Base-by-base conservation (phyloP, 2,888 invertebrate species). In the Penaeus monodon region DNA sequence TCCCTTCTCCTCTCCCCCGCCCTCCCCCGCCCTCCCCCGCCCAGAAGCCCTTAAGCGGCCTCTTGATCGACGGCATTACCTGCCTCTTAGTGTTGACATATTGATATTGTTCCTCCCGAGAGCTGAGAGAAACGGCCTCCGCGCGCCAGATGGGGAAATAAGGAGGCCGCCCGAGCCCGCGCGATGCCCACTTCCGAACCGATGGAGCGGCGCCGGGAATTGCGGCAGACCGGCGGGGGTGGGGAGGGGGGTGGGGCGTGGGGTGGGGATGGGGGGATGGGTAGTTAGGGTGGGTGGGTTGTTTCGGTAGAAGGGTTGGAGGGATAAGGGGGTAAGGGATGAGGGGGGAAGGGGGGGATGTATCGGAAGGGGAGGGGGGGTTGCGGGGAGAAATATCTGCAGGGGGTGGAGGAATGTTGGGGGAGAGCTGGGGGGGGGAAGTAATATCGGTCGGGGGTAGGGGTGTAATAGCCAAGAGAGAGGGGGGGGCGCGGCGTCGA, bases 61-160 rank as follows among this genome's bases (percentile, higher is more conserved):
- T n/a, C 49, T 70, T 84, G 84, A 84, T 57, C 66, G 63, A 84
- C 84, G 68, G 33, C 84, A 78, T 78, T 84, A 84, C 84, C 84
- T 84, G 84, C 49, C 70, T 84, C 84, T 84, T 78, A 66, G 49
- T 73, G 86, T 73, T 86, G 86, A 86, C 86, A 81, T 86, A 86
- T 86, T 86, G 86, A 86, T 86, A 86, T 86, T 86, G 86, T 86
- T 86, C 81, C 49, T 66, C 33, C 86, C 57, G 65, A 86, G 81
- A 81, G 81, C 86, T 66, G 64, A 74, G 86, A 86, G 74, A 33
- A 81, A 86, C 81, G 86, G 38, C 76, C 68, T 24, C 22, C 63
- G 33, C 66, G 24, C 76, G 57, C 66, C 38, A 65, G 77, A 86
- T 86, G 86, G 81, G 76, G 38, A n/a, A 81, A 81, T 86, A 86